Evolutionary conservation across 37 sponge, comb jelly and placozoan genomes (phyloP), one percentile per base, ranked within the genome.

Genomic region (Dysidea cf. avara): DNA sequence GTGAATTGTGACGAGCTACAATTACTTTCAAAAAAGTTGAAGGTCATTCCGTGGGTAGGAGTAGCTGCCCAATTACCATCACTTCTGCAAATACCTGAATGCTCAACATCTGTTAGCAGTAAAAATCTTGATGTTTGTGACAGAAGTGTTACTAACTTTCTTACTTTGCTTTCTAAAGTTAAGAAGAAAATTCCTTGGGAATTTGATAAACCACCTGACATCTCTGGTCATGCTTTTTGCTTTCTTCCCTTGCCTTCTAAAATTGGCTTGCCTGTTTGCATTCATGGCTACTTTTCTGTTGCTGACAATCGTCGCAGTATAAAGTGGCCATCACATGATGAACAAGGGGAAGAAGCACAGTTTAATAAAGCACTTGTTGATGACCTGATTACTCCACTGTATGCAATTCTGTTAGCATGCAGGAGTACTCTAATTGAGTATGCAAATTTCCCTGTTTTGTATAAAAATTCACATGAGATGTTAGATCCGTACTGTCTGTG

Each of bases 211-310:
- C 24, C 31, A 3, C 32, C 64, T 9, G 38, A 58, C 46, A 39
- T 29, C 20, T 35, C 53, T 64, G 92, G 92, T 0, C 72, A 71
- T 43, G 81, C 82, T 3, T 92, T 83, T 64, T 92, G 93, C 39
- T 92, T 92, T 72, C 79, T 92, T n/a, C 93, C 93, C 5, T 64
- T 92, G 37, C 79, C 93, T 36, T 64, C 61, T 0, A 58, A 37
- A 11, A 79, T 71, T 61, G 35, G 54, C 12, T 64, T 83, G n/a
- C 93, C 93, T 38, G 84, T 87, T 43, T 67, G 84, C 46, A 51
- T 92, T 17, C 88, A 92, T 74, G 93, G 93, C 53, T 92, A 85
- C 54, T 92, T 92, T 53, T 53, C 82, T 33, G 84, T 88, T 1
- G 51, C 67, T 35, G 81, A 83, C 22, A 83, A 92, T 46, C 36